Base-by-base conservation (phyloP, 2,888 invertebrate genomes). In the Hypolimnas misippus region DNA sequence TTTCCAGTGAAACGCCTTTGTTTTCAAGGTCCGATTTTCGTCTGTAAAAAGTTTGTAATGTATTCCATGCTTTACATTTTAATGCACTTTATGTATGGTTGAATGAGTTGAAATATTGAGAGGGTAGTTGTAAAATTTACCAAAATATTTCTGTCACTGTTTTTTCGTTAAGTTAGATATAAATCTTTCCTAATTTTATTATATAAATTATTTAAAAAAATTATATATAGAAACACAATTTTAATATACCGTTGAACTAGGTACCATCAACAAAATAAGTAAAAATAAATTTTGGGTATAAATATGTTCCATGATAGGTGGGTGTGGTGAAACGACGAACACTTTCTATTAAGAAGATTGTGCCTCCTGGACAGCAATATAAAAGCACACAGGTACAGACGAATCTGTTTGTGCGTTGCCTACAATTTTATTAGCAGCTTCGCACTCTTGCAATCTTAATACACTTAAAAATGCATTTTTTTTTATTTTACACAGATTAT, bases 271-370 rank as follows among this genome's bases (percentile, higher is more conserved):
- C 4, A 33, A 25, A 8, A 54, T 16, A 29, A 46, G 51, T 62
- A 40, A 33, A 58, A 42, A 51, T 61, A 35, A 60, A 49, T 29
- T 14, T 29, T 49, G 25, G 8, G 7, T 49, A 8, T 49, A 60
- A 63, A 40, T 25, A 25, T 82, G 72, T 84, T 62, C 25, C 54
- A 52, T 42, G 53, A 72, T 89, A 89, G 90, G 83, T 89, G 74
- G 90, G 89, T 72, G 80, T 85, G 75, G 87, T 84, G 82, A 91
- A 90, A 84, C 83, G 86, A 76, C 86, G 92, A 67, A 89, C 91
- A 70, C 86, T 92, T 74, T 90, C 91, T 78, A 91, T 92, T 79
- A 91, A 91, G 91, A 92, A 64, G 66, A 66, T 64, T 44, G 58
- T 64, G 33, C 64, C 66, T 4, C 64, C 66, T 21, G 66, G 58